Evolutionary conservation across 2,113 vertebrate species (phyloP).

Genomic region (Thunnus thynnus): DNA sequence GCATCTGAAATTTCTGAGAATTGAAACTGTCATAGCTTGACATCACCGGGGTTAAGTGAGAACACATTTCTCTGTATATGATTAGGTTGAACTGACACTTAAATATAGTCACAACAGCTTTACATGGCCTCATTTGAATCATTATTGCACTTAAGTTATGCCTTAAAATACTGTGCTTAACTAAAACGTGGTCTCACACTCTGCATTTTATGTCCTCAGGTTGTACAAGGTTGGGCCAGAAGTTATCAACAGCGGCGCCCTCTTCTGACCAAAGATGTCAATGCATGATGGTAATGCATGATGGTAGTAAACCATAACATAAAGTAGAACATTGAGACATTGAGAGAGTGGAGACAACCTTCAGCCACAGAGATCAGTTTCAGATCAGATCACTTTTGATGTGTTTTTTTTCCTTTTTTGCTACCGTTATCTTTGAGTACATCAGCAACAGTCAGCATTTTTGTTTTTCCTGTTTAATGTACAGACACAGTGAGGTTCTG

Average conservation of each 20-base stretch:
- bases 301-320: slow-evolving; percentile 8
- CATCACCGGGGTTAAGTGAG: too few relatives aligned
- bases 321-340: not conserved
- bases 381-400: slow-evolving; percentile 4
- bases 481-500: slow-evolving; percentile 32
- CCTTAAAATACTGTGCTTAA: not conserved
- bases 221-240: slow-evolving; percentile 88
- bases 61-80: not conserved
- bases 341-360: not conserved
- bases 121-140: not conserved
- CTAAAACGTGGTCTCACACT: slow-evolving; percentile 9
- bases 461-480: not conserved
- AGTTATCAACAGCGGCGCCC: slow-evolving; percentile 86
- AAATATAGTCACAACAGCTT: not conserved
- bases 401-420: slow-evolving; percentile 11
- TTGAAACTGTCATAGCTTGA: too few relatives aligned
- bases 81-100: not conserved
- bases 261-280: slow-evolving; percentile 83
- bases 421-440: slow-evolving; percentile 2
- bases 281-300: slow-evolving; percentile 62
- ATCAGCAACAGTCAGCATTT: slow-evolving; percentile 13
- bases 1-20: not conserved
- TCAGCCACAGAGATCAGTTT: slow-evolving; percentile 23
- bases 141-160: not conserved
- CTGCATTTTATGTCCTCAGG: slow-evolving; percentile 75